phyloP scores from a whole-genome alignment of 2,888 invertebrate species.

The Phengaris arion region DNA sequence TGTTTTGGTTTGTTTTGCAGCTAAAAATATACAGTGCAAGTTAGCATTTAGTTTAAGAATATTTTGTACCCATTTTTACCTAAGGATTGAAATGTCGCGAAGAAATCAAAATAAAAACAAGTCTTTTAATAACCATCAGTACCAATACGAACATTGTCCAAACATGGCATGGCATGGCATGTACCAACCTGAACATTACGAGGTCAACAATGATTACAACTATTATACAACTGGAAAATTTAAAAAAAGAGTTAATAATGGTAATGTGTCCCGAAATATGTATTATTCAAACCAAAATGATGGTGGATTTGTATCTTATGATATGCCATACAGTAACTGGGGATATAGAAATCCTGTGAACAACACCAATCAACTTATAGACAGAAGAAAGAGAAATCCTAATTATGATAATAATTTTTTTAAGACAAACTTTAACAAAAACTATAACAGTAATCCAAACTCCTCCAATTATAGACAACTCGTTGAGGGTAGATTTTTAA shows the following conservation, averaged over 20 bases:
- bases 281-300: not conserved
- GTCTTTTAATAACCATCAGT: not conserved
- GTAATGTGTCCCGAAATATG: not conserved
- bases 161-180: not conserved
- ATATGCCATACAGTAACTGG: not conserved
- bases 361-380: not conserved
- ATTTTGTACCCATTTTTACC: too few relatives aligned
- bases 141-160: not conserved
- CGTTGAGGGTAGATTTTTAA: not conserved
- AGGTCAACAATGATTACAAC: not conserved
- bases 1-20: too few relatives aligned
- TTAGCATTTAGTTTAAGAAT: too few relatives aligned
- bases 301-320: not conserved
- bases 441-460: not conserved
- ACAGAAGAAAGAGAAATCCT: not conserved
- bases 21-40: too few relatives aligned
- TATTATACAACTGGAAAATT: constrained; percentile 10
- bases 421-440: not conserved
- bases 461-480: not conserved
- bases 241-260: not conserved
- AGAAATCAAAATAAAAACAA: constrained; percentile 8
- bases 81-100: not conserved
- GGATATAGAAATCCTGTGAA: not conserved
- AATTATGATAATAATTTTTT: not conserved
- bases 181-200: not conserved